Evolutionary conservation across 1,140 invertebrate genomes (phyloP), one percentile per base, ranked within the genome.

Genomic region (Zaprionus inermis): DNA sequence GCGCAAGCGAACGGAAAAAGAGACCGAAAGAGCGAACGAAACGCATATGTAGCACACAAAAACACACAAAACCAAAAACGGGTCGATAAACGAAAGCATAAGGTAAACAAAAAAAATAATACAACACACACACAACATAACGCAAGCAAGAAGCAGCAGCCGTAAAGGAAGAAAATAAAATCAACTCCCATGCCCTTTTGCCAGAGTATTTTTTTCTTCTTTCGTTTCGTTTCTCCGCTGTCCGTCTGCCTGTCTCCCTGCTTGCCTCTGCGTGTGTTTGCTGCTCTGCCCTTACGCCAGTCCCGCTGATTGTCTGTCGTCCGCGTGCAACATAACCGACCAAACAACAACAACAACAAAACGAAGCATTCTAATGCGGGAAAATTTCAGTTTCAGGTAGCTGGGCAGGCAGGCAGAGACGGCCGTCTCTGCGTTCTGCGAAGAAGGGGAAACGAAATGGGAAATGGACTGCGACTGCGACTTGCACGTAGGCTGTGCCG

Each of bases 51-150:
- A 81, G 79, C 79, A 78, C 75, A 81, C 78, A 85, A 66, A 76
- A 71, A 78, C 77, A 75, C 67, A 76, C 66, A 73, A 72, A 74
- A 74, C 72, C 72, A 74, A 74, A 74, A 89, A 90, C 85, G 86
- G 86, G 85, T 90, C 86, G 81, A 90, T 90, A 90, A 90, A 90
- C 86, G 86, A 90, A 90, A 90, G 85, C 85, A 85, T 86, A 88
- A 88, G 81, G 83, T 88, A 88, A 88, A 88, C 83, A 88, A 88
- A 86, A 82, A 84, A 84, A 71, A 75, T 65, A 75, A 75, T 63
- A 70, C 66, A 41, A 65, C 68, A 79, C 58, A 70, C 56, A 66
- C 58, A 70, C 56, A 66, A 59, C 58, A 66, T 57, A 78, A 56
- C 49, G 61, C 57, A 24, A 54, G 28, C 49, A 71, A 73, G 74